Conservation (phyloP, 2,113 vertebrate genomes). For the Empidonax traillii region DNA sequence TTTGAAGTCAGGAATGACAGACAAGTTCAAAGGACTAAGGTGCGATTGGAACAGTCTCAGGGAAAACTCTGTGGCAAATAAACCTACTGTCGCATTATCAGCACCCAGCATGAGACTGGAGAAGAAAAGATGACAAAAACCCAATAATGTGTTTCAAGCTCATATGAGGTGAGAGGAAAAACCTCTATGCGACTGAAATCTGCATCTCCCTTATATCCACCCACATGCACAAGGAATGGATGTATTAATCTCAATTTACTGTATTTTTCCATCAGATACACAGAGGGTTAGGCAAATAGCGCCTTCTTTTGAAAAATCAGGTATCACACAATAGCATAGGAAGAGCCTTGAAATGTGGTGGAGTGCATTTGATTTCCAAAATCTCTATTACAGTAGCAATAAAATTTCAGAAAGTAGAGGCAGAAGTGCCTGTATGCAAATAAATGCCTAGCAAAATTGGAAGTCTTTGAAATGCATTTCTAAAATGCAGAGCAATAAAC, state of each 20-base stretch:
- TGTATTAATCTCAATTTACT: slow-evolving; percentile 4
- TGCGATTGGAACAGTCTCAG: not conserved
- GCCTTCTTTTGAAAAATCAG: not conserved
- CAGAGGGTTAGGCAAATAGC: not conserved
- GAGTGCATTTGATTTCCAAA: slow-evolving; percentile 6
- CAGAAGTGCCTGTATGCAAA: slow-evolving; percentile 20
- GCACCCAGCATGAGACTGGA: not conserved
- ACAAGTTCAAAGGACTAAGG: not conserved
- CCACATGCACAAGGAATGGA: not conserved
- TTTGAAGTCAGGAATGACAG: not conserved
- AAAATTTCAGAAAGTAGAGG: not conserved
- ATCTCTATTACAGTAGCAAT: not conserved
- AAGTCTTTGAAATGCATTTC: slow-evolving; percentile 21
- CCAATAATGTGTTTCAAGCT: not conserved
- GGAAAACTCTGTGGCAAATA: not conserved
- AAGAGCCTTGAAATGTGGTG: not conserved
- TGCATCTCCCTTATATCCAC: not conserved
- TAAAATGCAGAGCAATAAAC: slow-evolving; percentile 26
- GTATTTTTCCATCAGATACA: not conserved
- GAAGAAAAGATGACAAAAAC: not conserved
- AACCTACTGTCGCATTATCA: not conserved
- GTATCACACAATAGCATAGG: not conserved
- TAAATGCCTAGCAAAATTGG: not conserved
- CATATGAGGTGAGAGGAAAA: not conserved
- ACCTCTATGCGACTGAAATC: not conserved